phyloP scores from a whole-genome alignment of 2,888 invertebrate genomes.

The Pelosia muscerda region DNA sequence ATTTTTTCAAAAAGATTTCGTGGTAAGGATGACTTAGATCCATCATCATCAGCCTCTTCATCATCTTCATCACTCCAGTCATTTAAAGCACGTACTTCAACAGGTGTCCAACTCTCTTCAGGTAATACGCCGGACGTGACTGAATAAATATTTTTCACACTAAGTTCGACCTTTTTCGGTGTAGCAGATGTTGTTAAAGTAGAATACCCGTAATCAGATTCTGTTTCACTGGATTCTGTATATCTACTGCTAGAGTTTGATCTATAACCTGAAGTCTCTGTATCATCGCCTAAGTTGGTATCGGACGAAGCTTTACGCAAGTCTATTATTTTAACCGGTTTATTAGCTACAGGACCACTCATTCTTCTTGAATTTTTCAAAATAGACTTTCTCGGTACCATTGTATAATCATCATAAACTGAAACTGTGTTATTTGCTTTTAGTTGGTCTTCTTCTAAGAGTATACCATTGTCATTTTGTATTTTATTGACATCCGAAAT shows the following conservation, averaged over 20 bases:
- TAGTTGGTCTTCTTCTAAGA: slow-evolving; percentile 59
- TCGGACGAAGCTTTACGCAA: slow-evolving; percentile 51
- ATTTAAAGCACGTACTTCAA: slow-evolving; percentile 75
- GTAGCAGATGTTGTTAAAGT: slow-evolving; percentile 88
- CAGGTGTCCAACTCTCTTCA: slow-evolving; percentile 80
- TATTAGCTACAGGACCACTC: slow-evolving; percentile 61
- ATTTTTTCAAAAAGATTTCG: slow-evolving; percentile 76
- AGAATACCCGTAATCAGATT: slow-evolving; percentile 88
- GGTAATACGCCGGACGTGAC: slow-evolving; percentile 82
- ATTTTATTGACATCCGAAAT: slow-evolving; percentile 64
- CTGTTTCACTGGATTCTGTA: slow-evolving; percentile 82
- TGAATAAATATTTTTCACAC: slow-evolving; percentile 69
- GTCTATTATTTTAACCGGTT: slow-evolving; percentile 29
- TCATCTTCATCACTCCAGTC: slow-evolving; percentile 78
- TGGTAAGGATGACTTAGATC: slow-evolving; percentile 66
- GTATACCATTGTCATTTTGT: slow-evolving; percentile 47
- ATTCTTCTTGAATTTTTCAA: slow-evolving; percentile 67
- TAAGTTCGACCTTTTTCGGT: slow-evolving; percentile 84
- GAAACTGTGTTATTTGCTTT: slow-evolving; percentile 48
- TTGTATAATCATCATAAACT: slow-evolving; percentile 51
- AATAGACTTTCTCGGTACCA: slow-evolving; percentile 73
- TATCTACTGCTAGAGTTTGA: slow-evolving; percentile 80
- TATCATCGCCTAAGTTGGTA: slow-evolving; percentile 70
- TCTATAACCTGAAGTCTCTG: slow-evolving; percentile 86
- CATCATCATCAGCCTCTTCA: slow-evolving; percentile 63